A percentile compares a stretch with the other conserved stretches of the same genome.
These are phyloP conservation scores for Pseudococcus jackbeardsleyi DNA, from an alignment of 2,888 invertebrate species.

Conservation along the genomic window DNA sequence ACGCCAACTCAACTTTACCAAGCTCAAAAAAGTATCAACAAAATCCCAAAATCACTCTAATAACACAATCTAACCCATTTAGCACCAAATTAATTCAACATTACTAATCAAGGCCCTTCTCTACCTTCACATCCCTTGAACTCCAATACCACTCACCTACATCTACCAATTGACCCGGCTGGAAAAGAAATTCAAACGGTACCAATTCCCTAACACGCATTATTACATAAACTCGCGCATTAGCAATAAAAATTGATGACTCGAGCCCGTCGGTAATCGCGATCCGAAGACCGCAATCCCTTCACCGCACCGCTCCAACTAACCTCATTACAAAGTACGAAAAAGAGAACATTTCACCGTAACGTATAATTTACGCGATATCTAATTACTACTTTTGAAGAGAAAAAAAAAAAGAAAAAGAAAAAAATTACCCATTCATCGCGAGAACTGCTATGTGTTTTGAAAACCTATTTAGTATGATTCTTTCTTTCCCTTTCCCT, in stretches of 20 bases:
- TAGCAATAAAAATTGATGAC: conserved; percentile 17
- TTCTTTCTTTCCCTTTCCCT: neutral
- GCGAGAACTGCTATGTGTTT: neutral
- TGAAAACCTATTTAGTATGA: conserved; percentile 1
- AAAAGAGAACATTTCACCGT: conserved; percentile 34
- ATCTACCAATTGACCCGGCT: neutral
- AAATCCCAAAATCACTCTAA: no score
- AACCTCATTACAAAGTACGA: conserved; percentile 52
- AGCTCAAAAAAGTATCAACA: no score
- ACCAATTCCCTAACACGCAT: neutral
- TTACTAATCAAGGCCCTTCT: no score
- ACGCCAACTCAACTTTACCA: no score
- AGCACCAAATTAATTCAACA: no score
- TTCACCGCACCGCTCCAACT: neutral
- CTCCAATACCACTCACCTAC: neutral
- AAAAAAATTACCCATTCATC: conserved; percentile 19
- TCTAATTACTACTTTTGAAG: conserved; percentile 22
- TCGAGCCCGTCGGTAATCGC: neutral
- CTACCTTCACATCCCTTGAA: no score
- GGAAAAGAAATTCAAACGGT: neutral
- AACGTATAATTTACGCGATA: conserved; percentile 28
- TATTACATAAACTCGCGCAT: conserved; percentile 2
- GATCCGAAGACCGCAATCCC: neutral
- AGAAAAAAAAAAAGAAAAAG: conserved; percentile 1
- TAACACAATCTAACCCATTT: no score